Base-by-base conservation (phyloP, 1,140 invertebrate species). In the Heliconius eleuchia region DNA sequence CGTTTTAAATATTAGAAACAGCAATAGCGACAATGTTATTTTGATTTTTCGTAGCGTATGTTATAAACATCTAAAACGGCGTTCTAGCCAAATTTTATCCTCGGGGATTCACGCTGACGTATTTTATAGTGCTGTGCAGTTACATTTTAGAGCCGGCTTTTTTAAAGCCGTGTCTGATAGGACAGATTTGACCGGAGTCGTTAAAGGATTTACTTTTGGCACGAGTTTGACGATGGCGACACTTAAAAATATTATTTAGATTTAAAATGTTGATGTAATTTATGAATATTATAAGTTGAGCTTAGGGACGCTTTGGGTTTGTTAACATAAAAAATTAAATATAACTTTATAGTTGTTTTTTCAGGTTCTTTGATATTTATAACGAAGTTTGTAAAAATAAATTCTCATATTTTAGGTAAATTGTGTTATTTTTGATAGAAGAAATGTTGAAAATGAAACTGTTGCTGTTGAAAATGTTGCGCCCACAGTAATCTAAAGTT, bases 71-170 rank as follows among this genome's bases (percentile, higher is more conserved):
- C 80, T 78, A 83, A 84, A 84, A 50, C 70, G 71, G 60, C 77
- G 73, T 80, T 74, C 79, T 66, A 82, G 81, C 81, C 81, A 81
- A 84, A 81, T 81, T 84, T 80, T 80, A 83, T 84, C 80, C 80
- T 70, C 55, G 34, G 80, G 80, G 80, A 82, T 82, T 82, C 71
- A 76, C 76, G 74, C 57, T 52, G 57, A 76, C 74, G 80, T 77
- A 76, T 79, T 82, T 82, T 79, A 82, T 82, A 82, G 81, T 50
- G 72, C 78, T 79, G 78, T 75, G 78, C 78, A 79, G 81, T 79
- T 79, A 82, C 75, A 79, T 79, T 79, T 82, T 79, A 82, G 74
- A 76, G 75, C 74, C 71, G 81, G 78, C 72, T 82, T 82, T 79
- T 79, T 82, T 81, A 75, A 82, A 82, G 77, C 77, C 80, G 50